A percentile compares a stretch with the other conserved stretches of the same genome.
Evolutionary conservation across 2,888 invertebrate genomes (phyloP).

Genomic region (Camptogramma bilineatum): DNA sequence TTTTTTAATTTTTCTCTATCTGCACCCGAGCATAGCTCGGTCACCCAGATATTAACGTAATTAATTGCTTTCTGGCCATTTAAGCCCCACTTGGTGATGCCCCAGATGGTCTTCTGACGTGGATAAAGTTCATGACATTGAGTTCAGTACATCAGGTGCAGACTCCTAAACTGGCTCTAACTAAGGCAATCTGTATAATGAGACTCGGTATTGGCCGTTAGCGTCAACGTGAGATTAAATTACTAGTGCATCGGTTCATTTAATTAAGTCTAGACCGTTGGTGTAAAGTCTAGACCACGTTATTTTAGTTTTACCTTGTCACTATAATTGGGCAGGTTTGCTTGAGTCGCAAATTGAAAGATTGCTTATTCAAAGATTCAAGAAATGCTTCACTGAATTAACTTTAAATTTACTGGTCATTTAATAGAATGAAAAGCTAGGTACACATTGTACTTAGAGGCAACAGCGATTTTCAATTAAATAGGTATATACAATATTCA

Average conservation of each 20-base stretch:
- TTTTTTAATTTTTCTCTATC: too few species aligned
- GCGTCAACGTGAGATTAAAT: constrained; percentile 29
- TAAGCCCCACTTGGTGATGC: too few species aligned
- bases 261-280: constrained; percentile 39
- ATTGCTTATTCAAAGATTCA: background rate
- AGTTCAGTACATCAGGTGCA: background rate
- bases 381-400: background rate
- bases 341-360: background rate
- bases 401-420: background rate
- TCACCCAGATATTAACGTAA: too few species aligned
- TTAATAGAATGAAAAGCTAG: background rate
- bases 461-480: too few species aligned
- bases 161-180: constrained; percentile 11
- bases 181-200: constrained; percentile 25
- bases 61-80: too few species aligned
- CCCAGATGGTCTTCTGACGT: background rate
- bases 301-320: constrained; percentile 19
- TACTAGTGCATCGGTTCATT: constrained; percentile 33
- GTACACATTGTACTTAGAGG: too few species aligned
- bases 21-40: too few species aligned
- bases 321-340: constrained; percentile 7
- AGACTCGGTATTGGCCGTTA: constrained; percentile 27
- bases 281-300: constrained; percentile 12
- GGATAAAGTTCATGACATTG: background rate
- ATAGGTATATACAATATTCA: too few species aligned